Base-by-base conservation (phyloP, 2,888 invertebrate species). In the Diarsia mendica region DNA sequence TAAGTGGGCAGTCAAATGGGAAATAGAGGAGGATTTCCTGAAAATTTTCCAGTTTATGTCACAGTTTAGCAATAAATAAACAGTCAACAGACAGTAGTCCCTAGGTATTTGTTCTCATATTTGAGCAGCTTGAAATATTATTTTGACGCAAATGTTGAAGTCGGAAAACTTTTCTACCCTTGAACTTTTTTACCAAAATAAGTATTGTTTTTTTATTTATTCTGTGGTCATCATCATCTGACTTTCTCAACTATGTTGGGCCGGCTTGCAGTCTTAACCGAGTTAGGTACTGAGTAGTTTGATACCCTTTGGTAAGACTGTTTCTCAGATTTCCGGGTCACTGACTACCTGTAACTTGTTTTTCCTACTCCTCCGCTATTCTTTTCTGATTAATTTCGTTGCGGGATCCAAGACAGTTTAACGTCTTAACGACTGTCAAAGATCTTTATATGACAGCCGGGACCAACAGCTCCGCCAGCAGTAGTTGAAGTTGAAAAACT, bases 1-100 rank as follows among this genome's bases (percentile, higher is more conserved):
- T 60, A 67, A 68, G 53, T 46, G 58, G 23, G 11, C 15, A 51
- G 85, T 53, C 51, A 77, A 48, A 11, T 10, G 0, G 15, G 4
- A 28, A 33, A 58, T 28, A 58, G 23, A 28, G n/a, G 13, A 8
- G 11, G 48, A 28, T 3, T 39, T 13, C 3, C 11, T 84, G 33
- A 9, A 69, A 63, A 28, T 49, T 70, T 74, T 55, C 63, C 58
- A 28, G 0, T 53, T 18, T 15, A 3, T 11, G 4, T 55, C 1
- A 20, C 0, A 51, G 46, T 60, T 60, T 23, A 3, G 46, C 23
- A 63, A 48, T 9, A 1, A 63, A 48, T 9, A 1, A 28, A 60
- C 15, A 11, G 39, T 39, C 39, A 39, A 39, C 39, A 55, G 5
- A 0, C 49, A 2, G 18, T 9, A 46, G 13, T 15, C 15, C 2